Evolutionary conservation across 2,888 invertebrate species (phyloP).

Genomic region (Choristoneura rosaceana): DNA sequence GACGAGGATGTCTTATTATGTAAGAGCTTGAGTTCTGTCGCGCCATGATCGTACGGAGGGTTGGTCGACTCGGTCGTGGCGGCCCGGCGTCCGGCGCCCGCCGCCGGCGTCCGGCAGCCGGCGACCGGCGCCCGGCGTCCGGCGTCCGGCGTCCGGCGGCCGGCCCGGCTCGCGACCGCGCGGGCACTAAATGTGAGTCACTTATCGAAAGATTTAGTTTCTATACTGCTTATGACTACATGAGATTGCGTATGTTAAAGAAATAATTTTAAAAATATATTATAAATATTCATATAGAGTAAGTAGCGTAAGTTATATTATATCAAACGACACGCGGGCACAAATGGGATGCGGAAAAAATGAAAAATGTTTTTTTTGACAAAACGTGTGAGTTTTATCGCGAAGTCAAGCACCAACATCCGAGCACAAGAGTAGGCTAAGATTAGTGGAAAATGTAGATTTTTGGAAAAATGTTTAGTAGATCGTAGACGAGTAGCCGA

Average conservation of each 20-base stretch:
- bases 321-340: constrained; percentile 79
- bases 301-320: constrained; percentile 53
- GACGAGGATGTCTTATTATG: neutral
- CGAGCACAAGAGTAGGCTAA: constrained; percentile 73
- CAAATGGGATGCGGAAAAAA: constrained; percentile 67
- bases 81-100: too few relatives aligned
- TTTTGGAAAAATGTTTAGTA: constrained; percentile 85
- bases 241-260: constrained; percentile 61
- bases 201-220: constrained; percentile 67
- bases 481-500: constrained; percentile 61
- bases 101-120: neutral
- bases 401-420: constrained; percentile 63
- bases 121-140: neutral
- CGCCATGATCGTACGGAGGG: neutral
- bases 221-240: constrained; percentile 71
- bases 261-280: constrained; percentile 52
- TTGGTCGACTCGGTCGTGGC: neutral
- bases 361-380: constrained; percentile 44
- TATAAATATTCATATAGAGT: constrained; percentile 50
- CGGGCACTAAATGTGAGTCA: constrained; percentile 75
- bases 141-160: neutral
- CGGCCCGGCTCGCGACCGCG: neutral
- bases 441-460: constrained; percentile 77
- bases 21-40: neutral
- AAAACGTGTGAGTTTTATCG: constrained; percentile 49